These are phyloP conservation scores for Melanocharis versteri DNA, from an alignment of 2,113 vertebrate species.

Conservation along the genomic window DNA sequence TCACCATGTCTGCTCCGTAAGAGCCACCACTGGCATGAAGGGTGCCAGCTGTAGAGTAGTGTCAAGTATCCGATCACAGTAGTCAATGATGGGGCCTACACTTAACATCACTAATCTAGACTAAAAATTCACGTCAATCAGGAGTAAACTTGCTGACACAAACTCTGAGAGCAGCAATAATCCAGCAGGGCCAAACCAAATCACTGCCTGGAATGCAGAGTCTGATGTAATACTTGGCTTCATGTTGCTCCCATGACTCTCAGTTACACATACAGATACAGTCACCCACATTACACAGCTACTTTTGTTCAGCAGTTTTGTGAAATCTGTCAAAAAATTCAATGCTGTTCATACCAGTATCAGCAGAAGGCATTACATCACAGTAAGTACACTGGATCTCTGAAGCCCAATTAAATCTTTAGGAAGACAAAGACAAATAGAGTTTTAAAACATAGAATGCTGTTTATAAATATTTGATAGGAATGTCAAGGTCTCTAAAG, in stretches of 20 bases:
- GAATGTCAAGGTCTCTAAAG: background rate
- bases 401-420: background rate
- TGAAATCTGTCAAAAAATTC: background rate
- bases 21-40: background rate
- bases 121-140: background rate
- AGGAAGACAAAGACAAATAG: background rate
- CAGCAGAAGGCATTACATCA: background rate
- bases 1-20: background rate
- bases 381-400: background rate
- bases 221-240: slow-evolving; percentile 53
- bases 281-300: background rate
- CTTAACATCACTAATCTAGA: background rate
- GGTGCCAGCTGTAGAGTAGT: background rate
- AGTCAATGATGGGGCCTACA: background rate
- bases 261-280: slow-evolving; percentile 14
- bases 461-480: background rate
- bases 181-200: slow-evolving; percentile 2
- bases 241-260: slow-evolving; percentile 12
- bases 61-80: background rate
- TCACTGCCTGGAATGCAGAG: background rate
- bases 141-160: slow-evolving; percentile 1
- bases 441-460: background rate
- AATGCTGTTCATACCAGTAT: background rate
- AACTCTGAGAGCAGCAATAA: background rate
- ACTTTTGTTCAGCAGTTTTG: slow-evolving; percentile 27